Base-by-base conservation (phyloP, 92 coral and sea anemone species). In the Epizoanthus illoricatus region DNA sequence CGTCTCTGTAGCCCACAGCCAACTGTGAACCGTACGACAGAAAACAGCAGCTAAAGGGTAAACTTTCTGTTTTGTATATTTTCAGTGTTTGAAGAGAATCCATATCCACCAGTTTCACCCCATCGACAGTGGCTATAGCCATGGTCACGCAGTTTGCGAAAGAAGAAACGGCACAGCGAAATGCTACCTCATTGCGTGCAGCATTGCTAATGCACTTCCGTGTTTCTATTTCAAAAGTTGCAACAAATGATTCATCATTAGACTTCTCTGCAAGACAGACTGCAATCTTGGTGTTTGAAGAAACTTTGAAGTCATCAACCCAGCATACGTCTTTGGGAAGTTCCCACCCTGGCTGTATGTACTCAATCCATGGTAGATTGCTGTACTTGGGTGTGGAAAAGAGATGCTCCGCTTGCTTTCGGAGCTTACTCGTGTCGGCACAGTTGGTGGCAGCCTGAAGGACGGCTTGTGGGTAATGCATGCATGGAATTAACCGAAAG, bases 351-450 rank as follows among this genome's bases (percentile, higher is more conserved):
- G 23, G 19, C 4, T 78, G 71, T 41, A 61, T 7, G 43, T n/a
- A 63, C 69, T 78, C 71, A 5, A 63, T 78, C 82, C 71, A 63
- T 4, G 71, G 82, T 23, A 78, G 60, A 63, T 41, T 56, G 9
- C 23, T 63, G 82, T 78, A 78, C 71, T 78, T 63, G 16, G 82
- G 59, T 78, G 82, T 78, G 10, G 59, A 15, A 40, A 78, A 63
- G 3, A 78, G 60, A 33, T 78, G 60, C 67, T 17, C 11, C 7
- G 82, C 45, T 78, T 62, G 71, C 66, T 78, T 78, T 63, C 71
- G 82, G 0, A 61, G 55, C 17, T 78, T 72, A 10, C 65, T 78
- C 63, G 66, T 66, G 13, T 62, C 71, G 13, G 82, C 4, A 58
- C 71, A 78, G 42, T 43, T 62, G 4, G 71, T 21, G 18, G 82